Conservation (phyloP, 1,140 invertebrate genomes). For the Bicyclus anynana region DNA sequence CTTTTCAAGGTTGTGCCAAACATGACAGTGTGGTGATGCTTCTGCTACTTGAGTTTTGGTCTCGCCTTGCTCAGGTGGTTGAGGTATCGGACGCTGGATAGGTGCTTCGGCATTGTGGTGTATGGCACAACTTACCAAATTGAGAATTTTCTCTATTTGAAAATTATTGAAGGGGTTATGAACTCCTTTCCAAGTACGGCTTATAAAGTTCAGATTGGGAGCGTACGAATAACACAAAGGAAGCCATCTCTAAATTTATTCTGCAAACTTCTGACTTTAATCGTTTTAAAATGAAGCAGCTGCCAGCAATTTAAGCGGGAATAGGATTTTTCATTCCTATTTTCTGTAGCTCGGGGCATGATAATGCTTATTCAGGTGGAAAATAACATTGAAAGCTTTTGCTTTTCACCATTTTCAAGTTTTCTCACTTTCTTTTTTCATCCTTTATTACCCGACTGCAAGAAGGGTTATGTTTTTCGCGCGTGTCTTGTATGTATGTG, state of each 20-base stretch:
- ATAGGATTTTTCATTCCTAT: constrained; percentile 15
- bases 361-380: neutral
- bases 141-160: no score
- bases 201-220: constrained; percentile 11
- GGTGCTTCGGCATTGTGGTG: no score
- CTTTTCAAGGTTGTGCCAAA: no score
- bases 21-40: no score
- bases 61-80: no score
- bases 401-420: neutral
- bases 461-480: no score
- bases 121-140: no score
- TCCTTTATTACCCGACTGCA: no score
- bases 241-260: constrained; percentile 9
- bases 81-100: no score
- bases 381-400: neutral
- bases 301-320: constrained; percentile 12
- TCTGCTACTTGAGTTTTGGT: no score
- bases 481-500: no score
- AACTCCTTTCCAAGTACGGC: constrained; percentile 4
- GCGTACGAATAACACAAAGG: constrained; percentile 6
- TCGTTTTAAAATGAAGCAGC: constrained; percentile 17
- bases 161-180: neutral
- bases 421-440: no score
- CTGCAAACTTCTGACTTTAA: constrained; percentile 16
- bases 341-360: constrained; percentile 3